Evolutionary conservation across 2,797 vertebrate genomes (phyloP).

Genomic region (Tarsius wallacei): DNA sequence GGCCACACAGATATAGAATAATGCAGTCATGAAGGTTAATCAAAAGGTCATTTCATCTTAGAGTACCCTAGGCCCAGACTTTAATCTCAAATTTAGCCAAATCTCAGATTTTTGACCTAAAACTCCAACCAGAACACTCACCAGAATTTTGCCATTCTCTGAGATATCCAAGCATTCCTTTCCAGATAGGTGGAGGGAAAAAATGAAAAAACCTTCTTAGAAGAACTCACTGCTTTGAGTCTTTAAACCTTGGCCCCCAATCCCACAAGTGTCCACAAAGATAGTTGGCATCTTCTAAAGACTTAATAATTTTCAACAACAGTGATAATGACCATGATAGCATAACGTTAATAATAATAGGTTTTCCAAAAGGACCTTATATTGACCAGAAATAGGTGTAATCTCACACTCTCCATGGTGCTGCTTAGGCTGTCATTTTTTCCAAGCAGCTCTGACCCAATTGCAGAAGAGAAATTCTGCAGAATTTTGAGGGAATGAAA

Average conservation of each 20-base stretch:
- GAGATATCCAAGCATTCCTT: not conserved
- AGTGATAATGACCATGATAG: constrained; percentile 9
- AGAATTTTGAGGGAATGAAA: constrained; percentile 50
- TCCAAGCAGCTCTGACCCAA: constrained; percentile 64
- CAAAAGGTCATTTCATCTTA: not conserved
- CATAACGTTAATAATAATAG: not conserved
- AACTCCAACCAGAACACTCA: not conserved
- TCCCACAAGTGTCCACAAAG: constrained; percentile 21
- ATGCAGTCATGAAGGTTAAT: not conserved
- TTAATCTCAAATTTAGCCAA: not conserved
- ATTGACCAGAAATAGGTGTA: constrained; percentile 37
- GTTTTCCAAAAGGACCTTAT: not conserved
- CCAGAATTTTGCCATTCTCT: not conserved
- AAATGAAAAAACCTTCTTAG: not conserved
- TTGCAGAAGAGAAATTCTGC: constrained; percentile 25
- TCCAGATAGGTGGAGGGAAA: not conserved
- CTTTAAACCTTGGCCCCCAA: not conserved
- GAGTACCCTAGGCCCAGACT: not conserved
- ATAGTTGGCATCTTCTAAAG: not conserved
- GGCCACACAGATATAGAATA: not conserved
- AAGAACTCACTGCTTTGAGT: not conserved
- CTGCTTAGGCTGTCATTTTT: not conserved
- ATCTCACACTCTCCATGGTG: not conserved
- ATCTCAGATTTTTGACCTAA: not conserved
- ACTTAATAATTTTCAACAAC: not conserved